Conservation (phyloP, 2,888 invertebrate species). For the Sarcophaga carnaria region DNA sequence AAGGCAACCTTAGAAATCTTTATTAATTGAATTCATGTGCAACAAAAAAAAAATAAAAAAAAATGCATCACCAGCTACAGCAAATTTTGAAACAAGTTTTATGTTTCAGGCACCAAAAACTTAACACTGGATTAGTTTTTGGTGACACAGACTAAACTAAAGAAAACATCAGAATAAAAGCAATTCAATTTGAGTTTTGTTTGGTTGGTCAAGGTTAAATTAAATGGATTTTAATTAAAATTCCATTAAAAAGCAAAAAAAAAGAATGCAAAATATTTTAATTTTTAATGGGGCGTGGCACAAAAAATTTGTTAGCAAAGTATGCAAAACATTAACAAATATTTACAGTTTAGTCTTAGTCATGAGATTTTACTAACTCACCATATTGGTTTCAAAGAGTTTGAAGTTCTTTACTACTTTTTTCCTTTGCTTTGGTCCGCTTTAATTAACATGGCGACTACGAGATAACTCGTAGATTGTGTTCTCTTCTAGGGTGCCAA, state of each 20-base stretch:
- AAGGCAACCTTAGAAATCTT: conserved; percentile 16
- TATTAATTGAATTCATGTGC: conserved; percentile 67
- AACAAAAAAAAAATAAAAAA: background rate
- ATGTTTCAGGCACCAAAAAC: background rate
- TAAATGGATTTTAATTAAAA: background rate
- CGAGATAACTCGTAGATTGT: too few relatives aligned
- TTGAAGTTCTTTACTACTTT: too few relatives aligned
- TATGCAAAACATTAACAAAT: too few relatives aligned
- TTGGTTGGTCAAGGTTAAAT: conserved; percentile 56
- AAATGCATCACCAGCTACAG: background rate
- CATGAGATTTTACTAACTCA: too few relatives aligned
- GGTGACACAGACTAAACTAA: background rate
- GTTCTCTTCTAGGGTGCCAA: too few relatives aligned
- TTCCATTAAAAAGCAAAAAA: background rate
- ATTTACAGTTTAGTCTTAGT: too few relatives aligned
- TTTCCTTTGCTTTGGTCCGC: too few relatives aligned
- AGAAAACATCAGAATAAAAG: conserved; percentile 11
- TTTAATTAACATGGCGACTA: too few relatives aligned
- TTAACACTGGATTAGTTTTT: conserved; percentile 32
- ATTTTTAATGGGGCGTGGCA: too few relatives aligned
- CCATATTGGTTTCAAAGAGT: too few relatives aligned
- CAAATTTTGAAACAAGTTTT: conserved; percentile 25
- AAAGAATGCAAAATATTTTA: background rate
- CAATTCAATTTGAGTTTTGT: conserved; percentile 13
- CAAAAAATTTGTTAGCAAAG: too few relatives aligned